These are phyloP conservation scores for Acanthurus leucopareius DNA, from an alignment of 2,797 vertebrate genomes.

Conservation along the genomic window DNA sequence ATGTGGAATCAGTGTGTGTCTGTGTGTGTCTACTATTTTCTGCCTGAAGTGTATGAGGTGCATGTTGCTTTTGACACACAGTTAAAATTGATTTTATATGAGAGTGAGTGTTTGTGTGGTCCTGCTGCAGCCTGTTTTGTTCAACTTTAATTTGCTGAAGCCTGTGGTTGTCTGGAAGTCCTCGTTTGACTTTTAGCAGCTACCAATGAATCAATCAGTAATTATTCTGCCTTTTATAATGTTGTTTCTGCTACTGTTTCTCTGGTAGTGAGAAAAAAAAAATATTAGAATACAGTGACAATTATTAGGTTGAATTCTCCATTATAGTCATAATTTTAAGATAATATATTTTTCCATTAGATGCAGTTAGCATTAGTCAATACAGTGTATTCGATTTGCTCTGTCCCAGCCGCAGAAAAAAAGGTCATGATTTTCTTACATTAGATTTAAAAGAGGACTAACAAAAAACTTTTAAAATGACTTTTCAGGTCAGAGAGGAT, in stretches of 20 bases:
- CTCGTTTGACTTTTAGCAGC: slow-evolving; percentile 32
- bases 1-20: background rate
- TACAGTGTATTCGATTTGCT: slow-evolving; percentile 4
- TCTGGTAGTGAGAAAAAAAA: slow-evolving; percentile 39
- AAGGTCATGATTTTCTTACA: background rate
- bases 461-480: background rate
- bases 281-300: slow-evolving; percentile 39
- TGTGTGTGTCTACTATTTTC: slow-evolving; percentile 11
- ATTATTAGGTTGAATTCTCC: slow-evolving; percentile 25
- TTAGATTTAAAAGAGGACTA: background rate
- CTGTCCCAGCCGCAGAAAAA: background rate
- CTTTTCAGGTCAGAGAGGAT: background rate
- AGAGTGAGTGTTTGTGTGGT: background rate
- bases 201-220: slow-evolving; percentile 34
- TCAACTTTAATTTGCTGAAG: slow-evolving; percentile 45
- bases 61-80: slow-evolving; percentile 3
- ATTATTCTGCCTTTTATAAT: slow-evolving; percentile 54
- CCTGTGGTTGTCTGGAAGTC: slow-evolving; percentile 10
- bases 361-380: background rate
- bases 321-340: slow-evolving; percentile 26
- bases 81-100: background rate
- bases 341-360: slow-evolving; percentile 10
- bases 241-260: slow-evolving; percentile 31
- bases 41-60: background rate
- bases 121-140: slow-evolving; percentile 8